Base-by-base conservation (phyloP, 2,797 vertebrate genomes). In the Strix occidentalis region DNA sequence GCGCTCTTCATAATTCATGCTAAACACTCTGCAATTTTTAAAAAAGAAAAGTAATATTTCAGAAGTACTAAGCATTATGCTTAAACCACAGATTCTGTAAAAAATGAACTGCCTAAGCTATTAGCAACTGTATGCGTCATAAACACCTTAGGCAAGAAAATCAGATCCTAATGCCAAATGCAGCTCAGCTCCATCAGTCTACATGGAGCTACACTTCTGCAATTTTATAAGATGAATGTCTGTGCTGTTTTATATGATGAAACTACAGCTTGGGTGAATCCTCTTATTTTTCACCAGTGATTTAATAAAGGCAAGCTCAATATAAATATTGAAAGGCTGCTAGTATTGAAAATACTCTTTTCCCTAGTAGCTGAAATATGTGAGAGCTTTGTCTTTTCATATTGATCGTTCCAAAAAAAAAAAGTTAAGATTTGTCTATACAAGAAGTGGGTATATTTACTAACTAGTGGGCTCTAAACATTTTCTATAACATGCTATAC, bases 61-160 rank as follows among this genome's bases (percentile, higher is more conserved):
- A 97, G 94, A 94, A 90, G 96, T 97, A 92, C 89, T 97, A 96
- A 97, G 96, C 94, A 94, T 97, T 97, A 56, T 97, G 98, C 97
- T 98, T 98, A 98, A 97, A 97, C 97, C 95, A 98, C 97, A 98
- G 94, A 96, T 98, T 98, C 97, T 96, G 92, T 98, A 97, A 97
- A 97, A 98, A 98, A 98, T 98, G 97, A 98, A 93, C 96, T 81
- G 90, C 91, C 93, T 88, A 97, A 96, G 89, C 98, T 96, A 98
- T 98, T 98, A 98, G 96, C 94, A 97, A 79, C 91, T 24, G 53
- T 86, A 83, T 69, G 97, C 93, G 31, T 98, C 98, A 98, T 97
- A 97, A 98, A 97, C 97, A 98, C 96, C 97, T 98, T 97, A 97
- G 96, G 97, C 96, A 90, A 98, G 97, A 97, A 97, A 92, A 97